Evolutionary conservation across 2,797 vertebrate species (phyloP), one percentile per base, ranked within the genome.

Genomic region (Crypturellus tataupa): DNA sequence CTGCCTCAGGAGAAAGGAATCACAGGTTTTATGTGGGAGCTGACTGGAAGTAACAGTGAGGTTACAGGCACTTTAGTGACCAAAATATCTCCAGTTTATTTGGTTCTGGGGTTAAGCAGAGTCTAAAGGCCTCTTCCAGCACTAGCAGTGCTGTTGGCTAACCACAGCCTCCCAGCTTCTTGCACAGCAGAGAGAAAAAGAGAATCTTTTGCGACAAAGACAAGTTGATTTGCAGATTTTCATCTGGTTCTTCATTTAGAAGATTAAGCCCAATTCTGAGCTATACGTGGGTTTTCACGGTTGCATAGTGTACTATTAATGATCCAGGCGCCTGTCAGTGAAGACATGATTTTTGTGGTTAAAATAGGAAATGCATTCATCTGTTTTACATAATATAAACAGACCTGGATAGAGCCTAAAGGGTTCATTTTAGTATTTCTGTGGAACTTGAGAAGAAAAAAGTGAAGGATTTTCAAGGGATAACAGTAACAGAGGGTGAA

Each of bases 381-480:
- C 82, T 91, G 56, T 44, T 93, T 91, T 96, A 91, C 63, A 10
- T 84, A 95, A 94, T 84, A 90, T 64, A 81, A 97, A 97, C 85
- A 87, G 89, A 85, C 39, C 78, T 84, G 44, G 72, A 80, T 76
- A 94, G 90, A 97, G 62, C 91, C 93, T 63, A 59, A 16, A 82
- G 67, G 71, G 25, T 78, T 59, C 68, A 53, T 73, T 65, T 89
- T n/a, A 39, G 47, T 83, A 19, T 39, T 94, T 64, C 72, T 82
- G 8, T 76, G 69, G 65, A 33, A 55, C 78, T 84, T 7, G 21
- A 51, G 84, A 73, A 62, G 60, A 69, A 78, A 76, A 62, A 92
- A 86, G 87, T 49, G 85, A 68, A 94, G 68, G 87, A 87, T 78
- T 94, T 94, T 76, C 70, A 49, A 64, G 83, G 33, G 21, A 63